Evolutionary conservation across 37 sponge, comb jelly and placozoan genomes (phyloP).

Genomic region (Cliona cf. orientalis): DNA sequence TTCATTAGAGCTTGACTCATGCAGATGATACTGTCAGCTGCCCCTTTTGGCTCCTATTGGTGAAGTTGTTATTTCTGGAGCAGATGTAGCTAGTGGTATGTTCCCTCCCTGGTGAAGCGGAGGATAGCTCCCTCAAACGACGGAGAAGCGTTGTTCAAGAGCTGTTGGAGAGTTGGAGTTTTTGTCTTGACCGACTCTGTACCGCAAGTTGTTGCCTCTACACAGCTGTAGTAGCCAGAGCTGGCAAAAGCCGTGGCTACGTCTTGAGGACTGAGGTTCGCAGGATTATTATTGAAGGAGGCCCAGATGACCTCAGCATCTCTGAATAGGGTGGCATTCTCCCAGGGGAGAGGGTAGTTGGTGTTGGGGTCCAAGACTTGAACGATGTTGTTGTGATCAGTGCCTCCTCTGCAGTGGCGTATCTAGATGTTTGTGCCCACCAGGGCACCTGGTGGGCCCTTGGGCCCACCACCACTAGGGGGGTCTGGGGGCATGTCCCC

Average conservation of each 20-base stretch:
- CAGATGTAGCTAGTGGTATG: conserved; percentile 95
- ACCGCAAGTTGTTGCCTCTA: conserved; percentile 14
- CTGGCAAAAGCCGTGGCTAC: conserved; percentile 72
- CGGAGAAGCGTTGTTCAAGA: conserved; percentile 91
- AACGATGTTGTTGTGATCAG: conserved; percentile 92
- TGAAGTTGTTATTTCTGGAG: conserved; percentile 98
- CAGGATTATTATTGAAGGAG: background rate
- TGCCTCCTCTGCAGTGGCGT: no score
- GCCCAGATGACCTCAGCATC: conserved; percentile 71
- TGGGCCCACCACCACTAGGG: no score
- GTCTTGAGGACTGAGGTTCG: conserved; percentile 11
- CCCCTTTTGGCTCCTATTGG: conserved; percentile 99
- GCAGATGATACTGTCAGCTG: conserved; percentile 72
- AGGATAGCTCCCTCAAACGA: conserved; percentile 91
- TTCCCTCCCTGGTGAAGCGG: conserved; percentile 42
- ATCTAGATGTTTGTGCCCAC: no score
- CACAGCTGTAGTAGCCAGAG: conserved; percentile 84
- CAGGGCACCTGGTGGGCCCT: no score
- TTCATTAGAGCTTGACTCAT: no score
- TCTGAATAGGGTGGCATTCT: conserved; percentile 73
- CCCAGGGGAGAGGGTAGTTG: conserved; percentile 93
- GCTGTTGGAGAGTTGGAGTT: conserved; percentile 63
- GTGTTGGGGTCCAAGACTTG: conserved; percentile 64
- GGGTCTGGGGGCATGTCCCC: no score
- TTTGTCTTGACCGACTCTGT: conserved; percentile 56